phyloP scores from a whole-genome alignment of 2,888 invertebrate species.

The Cerastis rubricosa region DNA sequence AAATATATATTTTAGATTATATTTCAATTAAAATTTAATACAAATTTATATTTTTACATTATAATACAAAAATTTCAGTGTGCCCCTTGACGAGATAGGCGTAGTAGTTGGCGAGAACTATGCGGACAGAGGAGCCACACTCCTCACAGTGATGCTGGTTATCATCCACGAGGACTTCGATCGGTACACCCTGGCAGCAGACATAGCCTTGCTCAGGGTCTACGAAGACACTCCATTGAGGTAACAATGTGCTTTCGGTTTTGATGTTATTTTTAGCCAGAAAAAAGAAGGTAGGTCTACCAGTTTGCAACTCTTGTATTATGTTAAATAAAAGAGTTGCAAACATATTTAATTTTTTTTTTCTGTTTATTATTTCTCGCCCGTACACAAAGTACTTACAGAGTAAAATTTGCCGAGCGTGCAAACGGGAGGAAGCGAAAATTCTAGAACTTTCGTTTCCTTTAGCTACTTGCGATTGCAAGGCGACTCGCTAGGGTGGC shows the following conservation, averaged over 20 bases:
- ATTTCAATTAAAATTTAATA: no score
- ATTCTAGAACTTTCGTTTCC: not conserved
- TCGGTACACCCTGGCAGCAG: conserved; percentile 74
- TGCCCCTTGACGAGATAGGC: conserved; percentile 77
- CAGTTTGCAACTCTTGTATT: not conserved
- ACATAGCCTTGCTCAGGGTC: conserved; percentile 78
- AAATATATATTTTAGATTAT: no score
- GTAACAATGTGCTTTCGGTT: conserved; percentile 62
- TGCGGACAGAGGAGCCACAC: conserved; percentile 79
- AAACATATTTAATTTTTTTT: not conserved
- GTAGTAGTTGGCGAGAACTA: conserved; percentile 84
- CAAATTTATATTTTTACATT: no score
- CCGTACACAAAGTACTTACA: no score
- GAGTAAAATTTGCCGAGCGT: no score
- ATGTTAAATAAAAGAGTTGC: no score
- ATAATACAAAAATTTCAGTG: conserved; percentile 77
- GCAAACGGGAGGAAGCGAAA: not conserved
- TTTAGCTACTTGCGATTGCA: not conserved
- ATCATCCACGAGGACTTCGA: conserved; percentile 79
- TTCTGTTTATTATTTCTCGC: no score
- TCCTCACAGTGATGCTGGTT: conserved; percentile 76
- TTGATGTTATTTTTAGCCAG: not conserved
- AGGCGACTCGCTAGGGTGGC: no score
- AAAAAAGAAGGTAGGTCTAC: not conserved
- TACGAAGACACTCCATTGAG: conserved; percentile 75